Base-by-base conservation (phyloP, 2,888 invertebrate genomes). In the Cantharis rustica region DNA sequence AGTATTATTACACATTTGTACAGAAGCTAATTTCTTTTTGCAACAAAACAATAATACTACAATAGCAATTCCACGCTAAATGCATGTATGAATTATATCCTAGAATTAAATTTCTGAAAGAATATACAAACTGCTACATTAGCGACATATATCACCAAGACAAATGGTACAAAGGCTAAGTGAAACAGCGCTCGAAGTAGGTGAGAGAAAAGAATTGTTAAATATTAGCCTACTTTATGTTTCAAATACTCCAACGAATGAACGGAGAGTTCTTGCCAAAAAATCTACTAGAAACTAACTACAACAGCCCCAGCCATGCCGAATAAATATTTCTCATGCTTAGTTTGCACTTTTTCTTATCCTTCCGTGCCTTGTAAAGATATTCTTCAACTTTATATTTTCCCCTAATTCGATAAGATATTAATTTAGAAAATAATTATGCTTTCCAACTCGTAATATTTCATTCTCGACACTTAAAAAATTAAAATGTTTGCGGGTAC, bases 181-280 rank as follows among this genome's bases (percentile, higher is more conserved):
- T 82, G 81, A 83, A 83, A 84, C 80, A 83, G 81, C 82, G 81
- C 82, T 82, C 84, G 82, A 84, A 83, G 84, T 84, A 84, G 83
- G 84, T 85, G 84, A 83, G 83, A 84, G 83, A 80, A 74, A 81
- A 81, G 82, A 82, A 83, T 84, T 83, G 84, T 84, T 83, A 69
- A 75, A 79, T 79, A 81, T 81, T 81, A 81, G 76, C 74, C 74
- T 71, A 76, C 72, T 76, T 72, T 72, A 76, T 76, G 69, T 73
- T 63, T 68, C 72, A 73, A 79, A 79, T 79, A 78, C 47, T 47
- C 47, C 73, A 73, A 72, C 75, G 73, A 78, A 79, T 75, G 79
- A 78, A 79, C 77, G 73, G 75, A 61, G 75, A 73, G 71, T 78
- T 66, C 73, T 61, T 72, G 78, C 72, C 79, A 79, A 80, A 80